Base-by-base conservation (phyloP, 2,113 vertebrate genomes). In the Eonycteris spelaea region DNA sequence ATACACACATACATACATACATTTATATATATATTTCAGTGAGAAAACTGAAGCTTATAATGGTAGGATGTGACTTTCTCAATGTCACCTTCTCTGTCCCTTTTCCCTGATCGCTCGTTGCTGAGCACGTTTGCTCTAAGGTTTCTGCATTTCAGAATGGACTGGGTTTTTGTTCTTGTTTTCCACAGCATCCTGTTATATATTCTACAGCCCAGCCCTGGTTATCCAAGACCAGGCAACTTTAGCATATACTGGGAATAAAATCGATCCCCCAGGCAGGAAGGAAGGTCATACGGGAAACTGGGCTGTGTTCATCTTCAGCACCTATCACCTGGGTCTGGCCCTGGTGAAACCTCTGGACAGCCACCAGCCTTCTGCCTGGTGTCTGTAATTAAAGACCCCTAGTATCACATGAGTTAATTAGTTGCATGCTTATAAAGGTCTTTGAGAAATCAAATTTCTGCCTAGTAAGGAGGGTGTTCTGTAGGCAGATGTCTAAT, bases 81-180 rank as follows among this genome's bases (percentile, higher is more conserved):
- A 45, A 0, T 65, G 38, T 83, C 65, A 7, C 40, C 35, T 85
- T 74, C 38, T 77, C 9, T 73, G 8, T 26, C 28, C 38, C 8
- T 77, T 6, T 0, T 26, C 18, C 10, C 6, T 26, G 59, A 13
- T 61, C 5, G 12, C 28, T 57, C 48, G 22, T 12, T n/a, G 15
- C 40, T 38, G 45, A 85, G 19, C 19, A 26, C 12, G 86, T 53
- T 71, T 73, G 53, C 18, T 92, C 70, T 48, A 65, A 51, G 10
- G n/a, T 77, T 83, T 95, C 63, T 51, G 24, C 35, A 38, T 80
- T 97, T 53, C 40, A n/a, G 18, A 22, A 19, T 48, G 8, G 73
- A 10, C n/a, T 59, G 67, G 28, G 24, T 21, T 67, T 48, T n/a
- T 14, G 8, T 40, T 88, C 38, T 30, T 40, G 11, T 16, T 61